Base-by-base conservation (phyloP, 1,140 invertebrate genomes). In the Aculops lycopersici region DNA sequence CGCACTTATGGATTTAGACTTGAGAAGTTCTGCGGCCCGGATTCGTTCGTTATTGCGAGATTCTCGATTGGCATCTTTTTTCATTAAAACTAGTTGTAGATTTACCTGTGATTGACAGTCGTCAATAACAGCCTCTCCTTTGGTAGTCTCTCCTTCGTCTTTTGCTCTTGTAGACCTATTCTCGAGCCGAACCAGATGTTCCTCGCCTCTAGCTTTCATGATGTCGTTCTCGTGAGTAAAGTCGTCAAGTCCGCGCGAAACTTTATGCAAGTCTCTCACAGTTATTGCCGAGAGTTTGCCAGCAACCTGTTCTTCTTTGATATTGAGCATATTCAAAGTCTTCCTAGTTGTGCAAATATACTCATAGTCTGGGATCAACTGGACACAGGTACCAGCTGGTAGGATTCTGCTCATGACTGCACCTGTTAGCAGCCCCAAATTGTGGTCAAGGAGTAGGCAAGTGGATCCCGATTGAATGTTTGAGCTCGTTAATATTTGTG, bases 391-490 rank as follows among this genome's bases (percentile, higher is more conserved):
- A 1, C 75, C 73, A 17, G 73, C 64, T 36, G 64, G 62, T 51
- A 72, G 70, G 3, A 59, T 40, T 38, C 62, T 51, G 43, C 65
- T 59, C 17, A 90, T 53, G 47, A 90, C 62, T 35, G 75, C 67
- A 0, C 81, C 77, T 20, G 74, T 65, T 14, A 81, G 52, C 20
- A 94, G 57, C 1, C 81, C 83, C 50, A 68, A 67, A 16, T 74
- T 74, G 46, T 72, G 77, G 49, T 92, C 83, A 52, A 84, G 80
- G 0, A 92, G 55, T 38, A 84, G 56, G 55, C 76, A 76, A 37
- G 65, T 69, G 2, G 75, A 73, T 47, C 71, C 65, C 2, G 67
- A 65, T 49, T 69, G 69, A 1, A 90, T 62, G 53, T 86, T 80
- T 2, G 69, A 65, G 48, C 71, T 69, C 0, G 70, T 70, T 19